Evolutionary conservation across 2,888 invertebrate genomes (phyloP).

Genomic region (Horisme vitalbata): DNA sequence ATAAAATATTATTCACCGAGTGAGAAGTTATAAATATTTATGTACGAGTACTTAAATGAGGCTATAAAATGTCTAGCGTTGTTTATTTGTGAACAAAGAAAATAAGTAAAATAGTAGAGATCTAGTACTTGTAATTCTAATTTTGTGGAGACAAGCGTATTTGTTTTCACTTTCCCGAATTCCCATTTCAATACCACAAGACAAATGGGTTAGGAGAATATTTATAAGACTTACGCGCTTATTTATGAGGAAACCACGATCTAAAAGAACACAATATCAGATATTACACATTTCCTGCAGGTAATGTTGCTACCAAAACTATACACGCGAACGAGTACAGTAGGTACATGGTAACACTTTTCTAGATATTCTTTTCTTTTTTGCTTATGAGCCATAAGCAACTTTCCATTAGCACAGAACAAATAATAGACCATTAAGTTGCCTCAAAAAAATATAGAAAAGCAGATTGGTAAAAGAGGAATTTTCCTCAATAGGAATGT

Average conservation of each 20-base stretch:
- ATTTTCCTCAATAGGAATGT: neutral
- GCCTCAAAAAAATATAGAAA: neutral
- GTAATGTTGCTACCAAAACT: neutral
- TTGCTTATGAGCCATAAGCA: too few species aligned
- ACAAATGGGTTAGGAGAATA: conserved; percentile 37
- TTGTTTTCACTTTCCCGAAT: conserved; percentile 37
- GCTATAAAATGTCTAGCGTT: too few species aligned
- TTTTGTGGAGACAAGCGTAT: conserved; percentile 21
- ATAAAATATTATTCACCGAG: too few species aligned
- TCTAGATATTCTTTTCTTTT: too few species aligned
- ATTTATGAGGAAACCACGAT: conserved; percentile 36
- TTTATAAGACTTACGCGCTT: conserved; percentile 38
- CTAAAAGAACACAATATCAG: neutral
- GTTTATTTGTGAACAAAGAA: too few species aligned
- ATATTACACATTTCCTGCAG: neutral
- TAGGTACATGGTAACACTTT: too few species aligned
- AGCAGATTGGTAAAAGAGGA: neutral
- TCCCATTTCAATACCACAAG: conserved; percentile 31
- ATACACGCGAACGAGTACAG: too few species aligned
- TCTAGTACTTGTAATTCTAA: neutral
- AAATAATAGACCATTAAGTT: neutral
- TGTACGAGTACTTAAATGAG: too few species aligned
- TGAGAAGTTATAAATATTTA: too few species aligned
- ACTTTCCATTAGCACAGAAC: too few species aligned
- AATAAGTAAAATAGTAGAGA: neutral